Conservation (phyloP, 2,888 invertebrate genomes). For the Theretra japonica region DNA sequence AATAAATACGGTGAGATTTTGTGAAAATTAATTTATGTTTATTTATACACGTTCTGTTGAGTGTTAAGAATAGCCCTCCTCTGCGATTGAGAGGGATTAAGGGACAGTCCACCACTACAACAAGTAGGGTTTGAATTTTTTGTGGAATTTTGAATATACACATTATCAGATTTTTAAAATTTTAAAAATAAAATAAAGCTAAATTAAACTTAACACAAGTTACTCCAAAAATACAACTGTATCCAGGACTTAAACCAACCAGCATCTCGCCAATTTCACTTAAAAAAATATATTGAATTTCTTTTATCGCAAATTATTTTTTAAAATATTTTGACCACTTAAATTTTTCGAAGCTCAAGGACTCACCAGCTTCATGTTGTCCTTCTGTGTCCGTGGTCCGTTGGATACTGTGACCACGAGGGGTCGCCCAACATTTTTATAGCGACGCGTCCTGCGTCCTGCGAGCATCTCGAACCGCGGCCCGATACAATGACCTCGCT, state of each 20-base stretch:
- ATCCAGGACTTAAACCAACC: too few species aligned
- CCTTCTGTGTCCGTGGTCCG: slow-evolving; percentile 72
- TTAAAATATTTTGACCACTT: background rate
- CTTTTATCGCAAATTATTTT: background rate
- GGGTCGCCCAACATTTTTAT: slow-evolving; percentile 75
- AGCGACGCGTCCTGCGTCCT: slow-evolving; percentile 73
- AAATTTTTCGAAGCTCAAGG: slow-evolving; percentile 54
- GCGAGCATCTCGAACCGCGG: slow-evolving; percentile 60
- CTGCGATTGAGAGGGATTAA: too few species aligned
- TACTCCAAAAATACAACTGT: too few species aligned
- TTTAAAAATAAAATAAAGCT: too few species aligned
- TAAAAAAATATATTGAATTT: background rate
- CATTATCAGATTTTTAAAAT: too few species aligned
- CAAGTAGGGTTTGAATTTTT: too few species aligned
- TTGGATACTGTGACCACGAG: slow-evolving; percentile 71
- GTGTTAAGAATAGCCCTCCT: too few species aligned
- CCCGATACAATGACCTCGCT: slow-evolving; percentile 74
- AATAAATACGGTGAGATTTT: background rate
- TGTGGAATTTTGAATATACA: too few species aligned
- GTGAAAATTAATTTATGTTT: slow-evolving; percentile 5
- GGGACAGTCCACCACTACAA: too few species aligned
- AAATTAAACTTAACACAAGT: too few species aligned
- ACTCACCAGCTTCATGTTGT: slow-evolving; percentile 82
- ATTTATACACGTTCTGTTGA: too few species aligned
- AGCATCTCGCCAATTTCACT: too few species aligned